Evolutionary conservation across 2,113 vertebrate species (phyloP), one percentile per base, ranked within the genome.

Genomic region (Stegastes partitus): DNA sequence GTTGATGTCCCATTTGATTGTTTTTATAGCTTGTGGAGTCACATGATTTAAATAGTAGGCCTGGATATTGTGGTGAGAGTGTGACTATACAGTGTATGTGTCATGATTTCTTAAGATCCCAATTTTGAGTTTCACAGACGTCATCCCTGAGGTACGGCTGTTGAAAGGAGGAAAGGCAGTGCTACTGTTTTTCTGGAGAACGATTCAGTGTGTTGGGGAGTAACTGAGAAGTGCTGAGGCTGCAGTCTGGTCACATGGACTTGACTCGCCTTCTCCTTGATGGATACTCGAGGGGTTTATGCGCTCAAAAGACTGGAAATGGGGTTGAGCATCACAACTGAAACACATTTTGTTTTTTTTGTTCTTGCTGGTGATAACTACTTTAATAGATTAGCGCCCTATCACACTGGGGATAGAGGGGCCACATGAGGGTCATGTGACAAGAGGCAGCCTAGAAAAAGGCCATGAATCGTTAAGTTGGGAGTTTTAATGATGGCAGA

Each of bases 221-320:
- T 65, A 26, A 66, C 10, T 2, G 50, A 74, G 51, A 92, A 92
- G 39, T 91, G 91, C 93, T 92, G 89, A 91, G 72, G n/a, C 79
- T 74, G 91, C 91, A 90, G 57, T 82, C 59, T 77, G 63, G 74
- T 92, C 91, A 92, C 91, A 91, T 77, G 83, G 26, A 64, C 50
- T 49, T 77, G 62, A 73, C 71, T 74, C 4, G 22, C 34, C 51
- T 72, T 83, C 61, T 72, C 68, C 56, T 83, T 69, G 67, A 90
- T 73, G 47, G 49, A 54, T 49, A 26, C 42, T 68, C 44, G 2
- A 44, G 5, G 28, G 54, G 21, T 44, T 77, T 59, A 51, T 67
- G 19, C 44, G 23, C 55, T 42, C 2, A 59, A 16, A 18, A 26
- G 12, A 19, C 4, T 22, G 19, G 56, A 62, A 58, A 47, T n/a